These are phyloP conservation scores for Drosophila mettleri DNA, from an alignment of 2,888 invertebrate species.

Conservation along the genomic window DNA sequence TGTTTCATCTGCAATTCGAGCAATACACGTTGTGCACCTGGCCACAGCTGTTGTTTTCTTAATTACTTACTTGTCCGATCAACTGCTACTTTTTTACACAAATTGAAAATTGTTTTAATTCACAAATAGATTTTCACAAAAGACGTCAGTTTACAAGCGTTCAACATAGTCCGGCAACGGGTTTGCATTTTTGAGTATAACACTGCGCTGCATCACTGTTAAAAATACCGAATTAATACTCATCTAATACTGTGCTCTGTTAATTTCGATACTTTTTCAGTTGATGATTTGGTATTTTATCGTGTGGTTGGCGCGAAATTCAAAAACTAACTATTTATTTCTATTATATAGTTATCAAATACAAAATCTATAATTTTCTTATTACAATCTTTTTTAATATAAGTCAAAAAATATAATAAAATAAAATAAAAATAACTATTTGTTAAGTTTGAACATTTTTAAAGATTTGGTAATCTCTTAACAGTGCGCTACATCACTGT, in stretches of 20 bases:
- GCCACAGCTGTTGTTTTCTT: not conserved
- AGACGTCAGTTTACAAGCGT: conserved; percentile 35
- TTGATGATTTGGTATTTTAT: not conserved
- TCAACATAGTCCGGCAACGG: conserved; percentile 33
- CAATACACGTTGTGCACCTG: not conserved
- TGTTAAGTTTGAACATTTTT: no score
- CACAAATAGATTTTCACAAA: conserved; percentile 25
- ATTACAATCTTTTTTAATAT: not conserved
- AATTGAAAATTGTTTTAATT: not conserved
- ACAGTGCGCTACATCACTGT: not conserved
- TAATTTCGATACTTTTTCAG: not conserved
- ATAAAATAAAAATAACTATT: not conserved
- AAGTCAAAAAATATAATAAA: no score
- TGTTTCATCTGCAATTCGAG: conserved; percentile 21
- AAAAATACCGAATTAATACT: not conserved
- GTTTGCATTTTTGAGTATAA: conserved; percentile 1
- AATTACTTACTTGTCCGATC: not conserved
- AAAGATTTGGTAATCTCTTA: no score
- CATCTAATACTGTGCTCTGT: not conserved
- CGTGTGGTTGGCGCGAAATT: not conserved
- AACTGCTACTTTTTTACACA: not conserved
- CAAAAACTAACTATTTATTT: no score
- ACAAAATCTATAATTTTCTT: not conserved
- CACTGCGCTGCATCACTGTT: conserved; percentile 2
- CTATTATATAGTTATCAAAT: no score